Evolutionary conservation across 92 coral and sea anemone genomes (phyloP), one percentile per base, ranked within the genome.

Genomic region (Zoanthus sansibaricus): DNA sequence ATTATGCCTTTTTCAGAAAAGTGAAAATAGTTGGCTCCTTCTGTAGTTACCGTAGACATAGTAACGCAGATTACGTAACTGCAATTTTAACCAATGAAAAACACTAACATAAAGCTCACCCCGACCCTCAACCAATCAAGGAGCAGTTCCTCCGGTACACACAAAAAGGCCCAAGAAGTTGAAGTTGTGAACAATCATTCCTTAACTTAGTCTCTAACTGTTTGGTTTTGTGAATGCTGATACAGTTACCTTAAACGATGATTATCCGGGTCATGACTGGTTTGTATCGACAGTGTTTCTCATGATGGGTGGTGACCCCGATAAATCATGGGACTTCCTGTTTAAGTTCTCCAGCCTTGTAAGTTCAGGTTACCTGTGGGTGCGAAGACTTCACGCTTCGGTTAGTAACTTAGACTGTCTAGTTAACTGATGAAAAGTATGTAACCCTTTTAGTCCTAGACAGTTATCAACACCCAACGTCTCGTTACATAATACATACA

Each of bases 221-320:
- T 49, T 49, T 49, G 55, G 12, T 11, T 49, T 3, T 6, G 55
- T 49, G 4, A 7, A 12, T 25, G 33, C 45, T 69, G 45, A 32
- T 59, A 33, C 54, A 97, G 99, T 93, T 21, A 93, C 95, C 3
- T 89, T 97, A 13, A 89, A 95, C 46, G 98, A 93, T 32, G 96
- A 93, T 58, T 97, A 95, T 78, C 97, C 97, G 12, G 99, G 99
- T 25, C 96, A 93, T 78, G 99, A 97, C 86, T 97, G 99, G 99
- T 97, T 97, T 83, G 98, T 95, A 9, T 95, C 99, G 25, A 97
- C 99, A n/a, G 83, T 97, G 51, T 97, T 97, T 82, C 91, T 97
- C 32, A 97, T 97, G 98, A 95, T 93, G 91, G 91, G 88, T n/a
- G 99, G 99, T 49, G 94, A 97, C 55, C 94, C 93, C 14, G 97